Conservation (phyloP, 1,140 invertebrate genomes). For the Pentalonia nigronervosa region DNA sequence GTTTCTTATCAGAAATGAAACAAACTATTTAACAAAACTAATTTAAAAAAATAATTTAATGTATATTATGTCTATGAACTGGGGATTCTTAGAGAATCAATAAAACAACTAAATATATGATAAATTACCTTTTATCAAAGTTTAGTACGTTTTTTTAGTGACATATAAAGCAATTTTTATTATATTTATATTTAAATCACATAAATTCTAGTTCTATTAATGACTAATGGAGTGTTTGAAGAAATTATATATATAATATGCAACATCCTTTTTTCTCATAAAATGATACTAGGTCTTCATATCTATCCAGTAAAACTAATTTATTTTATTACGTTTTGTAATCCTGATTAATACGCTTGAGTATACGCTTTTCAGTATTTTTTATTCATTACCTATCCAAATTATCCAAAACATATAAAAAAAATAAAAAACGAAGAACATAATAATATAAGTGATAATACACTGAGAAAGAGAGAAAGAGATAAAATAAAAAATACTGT, state of each 20-base stretch:
- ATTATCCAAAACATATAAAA: not conserved
- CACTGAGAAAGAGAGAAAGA: not conserved
- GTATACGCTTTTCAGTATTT: not conserved
- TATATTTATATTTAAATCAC: not conserved
- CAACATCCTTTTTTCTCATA: not conserved
- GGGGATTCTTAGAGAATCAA: not conserved
- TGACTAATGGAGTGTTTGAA: not conserved
- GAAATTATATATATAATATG: not conserved
- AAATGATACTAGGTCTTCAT: not conserved
- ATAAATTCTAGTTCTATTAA: not conserved
- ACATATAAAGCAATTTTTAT: too few relatives aligned
- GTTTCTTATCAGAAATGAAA: not conserved
- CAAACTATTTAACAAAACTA: not conserved
- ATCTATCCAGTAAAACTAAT: not conserved
- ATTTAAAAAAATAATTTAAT: not conserved
- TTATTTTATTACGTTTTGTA: not conserved
- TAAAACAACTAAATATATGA: not conserved
- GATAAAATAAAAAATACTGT: conserved; percentile 16
- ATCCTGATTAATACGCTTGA: not conserved
- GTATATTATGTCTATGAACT: not conserved
- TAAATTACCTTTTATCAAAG: too few relatives aligned
- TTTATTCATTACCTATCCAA: not conserved
- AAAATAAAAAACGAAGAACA: too few relatives aligned
- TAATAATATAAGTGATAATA: not conserved
- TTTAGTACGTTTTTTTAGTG: too few relatives aligned